These are phyloP conservation scores for Hippasteria phrygiana DNA, from an alignment of 53 echinoderm and acorn worm species.

Conservation along the genomic window DNA sequence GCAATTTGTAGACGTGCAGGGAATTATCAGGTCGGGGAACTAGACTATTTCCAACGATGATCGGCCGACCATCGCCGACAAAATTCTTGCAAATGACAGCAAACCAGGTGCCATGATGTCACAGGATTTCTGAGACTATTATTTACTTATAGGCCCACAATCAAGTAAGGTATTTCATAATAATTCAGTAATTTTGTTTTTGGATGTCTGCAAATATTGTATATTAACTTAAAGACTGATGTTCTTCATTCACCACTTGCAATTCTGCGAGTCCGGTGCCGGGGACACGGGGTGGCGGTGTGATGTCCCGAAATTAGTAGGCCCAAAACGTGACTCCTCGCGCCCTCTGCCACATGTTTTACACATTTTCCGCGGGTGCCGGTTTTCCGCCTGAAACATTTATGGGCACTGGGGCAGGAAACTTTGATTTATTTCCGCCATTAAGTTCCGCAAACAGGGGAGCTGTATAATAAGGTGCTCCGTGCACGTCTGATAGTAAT, in stretches of 20 bases:
- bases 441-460: constrained; percentile 51
- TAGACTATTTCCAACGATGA: no score
- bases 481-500: constrained; percentile 18
- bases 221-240: no score
- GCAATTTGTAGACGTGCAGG: no score
- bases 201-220: no score
- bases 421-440: constrained; percentile 57
- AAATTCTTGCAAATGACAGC: no score
- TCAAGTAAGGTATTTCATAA: no score
- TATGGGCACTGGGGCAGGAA: constrained; percentile 40
- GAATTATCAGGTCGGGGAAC: no score
- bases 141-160: no score
- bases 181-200: no score
- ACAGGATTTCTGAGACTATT: no score
- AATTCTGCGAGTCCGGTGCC: not conserved
- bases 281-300: not conserved
- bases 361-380: constrained; percentile 56
- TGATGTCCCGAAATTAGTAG: constrained; percentile 17
- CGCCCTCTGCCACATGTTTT: constrained; percentile 57
- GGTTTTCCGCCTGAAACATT: constrained; percentile 60
- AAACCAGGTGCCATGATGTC: no score
- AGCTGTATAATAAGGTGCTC: constrained; percentile 18
- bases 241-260: constrained; percentile 25
- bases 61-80: no score
- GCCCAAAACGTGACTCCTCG: constrained; percentile 43